Evolutionary conservation across 1,140 invertebrate genomes (phyloP), one percentile per base, ranked within the genome.

Genomic region (Ceratosolen fusciceps): DNA sequence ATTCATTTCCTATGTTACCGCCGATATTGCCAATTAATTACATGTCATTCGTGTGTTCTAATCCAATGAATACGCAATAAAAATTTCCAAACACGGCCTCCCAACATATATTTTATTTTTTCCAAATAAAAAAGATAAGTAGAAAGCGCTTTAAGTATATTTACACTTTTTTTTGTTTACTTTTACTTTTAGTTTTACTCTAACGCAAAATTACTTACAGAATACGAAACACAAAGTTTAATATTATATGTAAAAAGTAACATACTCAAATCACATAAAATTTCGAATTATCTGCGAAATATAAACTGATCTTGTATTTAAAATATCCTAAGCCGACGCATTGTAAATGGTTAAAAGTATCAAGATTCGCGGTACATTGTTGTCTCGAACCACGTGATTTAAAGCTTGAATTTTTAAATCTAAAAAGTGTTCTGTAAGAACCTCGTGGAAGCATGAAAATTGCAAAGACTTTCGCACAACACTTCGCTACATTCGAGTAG

Each of bases 281-380:
- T 62, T 60, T 62, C 12, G 16, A 62, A 37, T 4, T 37, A 37
- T 10, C 14, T 37, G 37, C 7, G 16, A 65, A 65, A 37, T n/a
- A 65, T 14, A 37, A 52, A 65, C 24, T 26, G 34, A 31, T 1
- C 14, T 62, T 37, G 0, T n/a, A 37, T 37, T 37, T 37, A 3
- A n/a, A 65, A 37, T 65, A 10, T 37, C n/a, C 2, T 0, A 65
- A n/a, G 34, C 21, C 37, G 37, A 65, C 34, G 37, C n/a, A 65
- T 37, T 65, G 39, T 12, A 43, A 43, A 4, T 65, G 37, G 60
- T n/a, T 65, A 65, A 65, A 65, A 65, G n/a, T 65, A 65, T 37
- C 14, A 31, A 65, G 7, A 16, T 21, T 37, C 60, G 37, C 31
- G n/a, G 31, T 65, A 65, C 29, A 60, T 31, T 60, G 24, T 58